Conservation (phyloP, 2,113 vertebrate genomes). For the Gallinago jamesoni region DNA sequence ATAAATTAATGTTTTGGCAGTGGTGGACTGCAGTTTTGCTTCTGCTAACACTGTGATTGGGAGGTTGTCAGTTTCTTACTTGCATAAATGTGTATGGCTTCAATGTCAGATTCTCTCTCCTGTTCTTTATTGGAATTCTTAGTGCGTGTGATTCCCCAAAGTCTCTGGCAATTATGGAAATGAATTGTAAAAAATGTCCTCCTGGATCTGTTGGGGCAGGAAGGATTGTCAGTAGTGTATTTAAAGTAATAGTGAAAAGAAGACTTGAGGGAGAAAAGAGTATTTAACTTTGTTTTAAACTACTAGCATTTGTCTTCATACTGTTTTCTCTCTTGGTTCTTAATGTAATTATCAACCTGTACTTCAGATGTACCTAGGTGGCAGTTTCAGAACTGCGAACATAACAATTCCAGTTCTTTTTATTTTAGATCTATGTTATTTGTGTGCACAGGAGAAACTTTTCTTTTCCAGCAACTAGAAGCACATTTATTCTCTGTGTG, state of each 20-base stretch:
- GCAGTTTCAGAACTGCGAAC: not conserved
- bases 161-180: not conserved
- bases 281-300: not conserved
- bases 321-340: not conserved
- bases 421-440: not conserved
- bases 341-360: not conserved
- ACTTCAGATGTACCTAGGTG: not conserved
- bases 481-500: not conserved
- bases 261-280: too few relatives aligned
- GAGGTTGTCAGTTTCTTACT: not conserved
- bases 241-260: not conserved
- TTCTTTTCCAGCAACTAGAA: not conserved
- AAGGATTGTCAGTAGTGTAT: not conserved
- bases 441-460: not conserved
- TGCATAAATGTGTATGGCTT: not conserved
- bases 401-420: not conserved
- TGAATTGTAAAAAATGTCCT: not conserved
- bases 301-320: not conserved
- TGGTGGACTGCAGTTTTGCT: not conserved
- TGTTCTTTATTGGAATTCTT: not conserved
- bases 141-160: not conserved
- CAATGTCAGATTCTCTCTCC: not conserved
- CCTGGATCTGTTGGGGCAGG: not conserved
- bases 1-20: not conserved
- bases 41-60: not conserved